phyloP scores from a whole-genome alignment of 2,797 vertebrate genomes.

The Mus spretus region DNA sequence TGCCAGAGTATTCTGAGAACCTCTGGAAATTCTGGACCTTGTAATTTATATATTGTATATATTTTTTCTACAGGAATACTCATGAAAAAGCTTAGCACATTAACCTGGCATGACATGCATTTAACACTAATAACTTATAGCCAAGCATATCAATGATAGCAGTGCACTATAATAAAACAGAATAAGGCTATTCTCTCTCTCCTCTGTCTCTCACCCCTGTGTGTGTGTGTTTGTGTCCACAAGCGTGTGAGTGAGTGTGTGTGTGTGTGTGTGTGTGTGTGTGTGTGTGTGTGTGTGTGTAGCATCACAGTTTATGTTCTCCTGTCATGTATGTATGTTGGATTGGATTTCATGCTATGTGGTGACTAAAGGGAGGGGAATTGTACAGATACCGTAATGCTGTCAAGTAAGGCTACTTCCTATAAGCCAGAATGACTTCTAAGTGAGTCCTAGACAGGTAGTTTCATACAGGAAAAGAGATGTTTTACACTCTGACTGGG shows the following conservation, averaged over 20 bases:
- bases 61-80: background rate
- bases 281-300: background rate
- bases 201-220: background rate
- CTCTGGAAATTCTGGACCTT: background rate
- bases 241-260: background rate
- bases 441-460: background rate
- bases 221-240: background rate
- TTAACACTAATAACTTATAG: background rate
- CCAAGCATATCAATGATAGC: background rate
- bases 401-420: background rate
- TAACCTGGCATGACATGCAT: background rate
- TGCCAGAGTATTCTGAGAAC: background rate
- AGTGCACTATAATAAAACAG: background rate
- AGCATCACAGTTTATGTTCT: background rate
- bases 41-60: background rate
- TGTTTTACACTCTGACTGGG: background rate
- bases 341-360: too few relatives aligned
- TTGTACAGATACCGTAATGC: background rate
- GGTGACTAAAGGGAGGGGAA: background rate
- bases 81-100: background rate
- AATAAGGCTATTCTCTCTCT: background rate
- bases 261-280: background rate
- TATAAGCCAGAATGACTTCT: background rate
- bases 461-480: background rate
- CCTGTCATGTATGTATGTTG: too few relatives aligned